These are phyloP conservation scores for Diachasma alloeum DNA, from an alignment of 1,140 invertebrate species.

Conservation along the genomic window DNA sequence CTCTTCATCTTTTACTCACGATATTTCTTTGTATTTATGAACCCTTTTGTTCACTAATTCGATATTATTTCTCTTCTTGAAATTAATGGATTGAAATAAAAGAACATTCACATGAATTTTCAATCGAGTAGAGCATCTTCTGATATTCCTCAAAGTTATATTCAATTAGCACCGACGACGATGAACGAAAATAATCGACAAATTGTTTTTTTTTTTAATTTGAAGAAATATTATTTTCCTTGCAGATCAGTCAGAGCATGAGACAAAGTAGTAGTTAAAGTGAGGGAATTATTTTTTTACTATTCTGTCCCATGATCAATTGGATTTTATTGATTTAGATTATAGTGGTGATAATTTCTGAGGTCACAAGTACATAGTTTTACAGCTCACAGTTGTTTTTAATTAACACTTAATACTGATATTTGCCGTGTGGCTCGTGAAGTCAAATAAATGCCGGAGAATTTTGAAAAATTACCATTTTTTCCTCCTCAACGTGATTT, in stretches of 20 bases:
- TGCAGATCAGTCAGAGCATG: neutral
- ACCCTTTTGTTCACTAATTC: neutral
- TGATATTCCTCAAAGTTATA: neutral
- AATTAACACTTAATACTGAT: conserved; percentile 3
- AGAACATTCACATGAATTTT: neutral
- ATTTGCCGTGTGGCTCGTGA: neutral
- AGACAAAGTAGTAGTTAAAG: neutral
- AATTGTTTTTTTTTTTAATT: neutral
- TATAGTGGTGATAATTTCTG: neutral
- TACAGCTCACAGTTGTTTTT: neutral
- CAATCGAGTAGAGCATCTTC: neutral
- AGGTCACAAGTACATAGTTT: conserved; percentile 10
- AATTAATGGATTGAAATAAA: neutral
- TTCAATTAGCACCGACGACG: neutral
- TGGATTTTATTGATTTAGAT: neutral
- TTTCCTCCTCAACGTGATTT: neutral
- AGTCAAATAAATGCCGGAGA: neutral
- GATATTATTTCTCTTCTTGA: neutral
- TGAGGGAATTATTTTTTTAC: neutral
- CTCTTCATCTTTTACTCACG: neutral
- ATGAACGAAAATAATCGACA: neutral
- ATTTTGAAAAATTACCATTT: neutral
- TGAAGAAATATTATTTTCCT: neutral
- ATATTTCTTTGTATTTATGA: neutral
- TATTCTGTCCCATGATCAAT: neutral